A percentile compares a stretch with the other conserved stretches of the same genome.
phyloP scores from a whole-genome alignment of 64 coral and sea anemone species.

The Dendrophyllia cribrosa region DNA sequence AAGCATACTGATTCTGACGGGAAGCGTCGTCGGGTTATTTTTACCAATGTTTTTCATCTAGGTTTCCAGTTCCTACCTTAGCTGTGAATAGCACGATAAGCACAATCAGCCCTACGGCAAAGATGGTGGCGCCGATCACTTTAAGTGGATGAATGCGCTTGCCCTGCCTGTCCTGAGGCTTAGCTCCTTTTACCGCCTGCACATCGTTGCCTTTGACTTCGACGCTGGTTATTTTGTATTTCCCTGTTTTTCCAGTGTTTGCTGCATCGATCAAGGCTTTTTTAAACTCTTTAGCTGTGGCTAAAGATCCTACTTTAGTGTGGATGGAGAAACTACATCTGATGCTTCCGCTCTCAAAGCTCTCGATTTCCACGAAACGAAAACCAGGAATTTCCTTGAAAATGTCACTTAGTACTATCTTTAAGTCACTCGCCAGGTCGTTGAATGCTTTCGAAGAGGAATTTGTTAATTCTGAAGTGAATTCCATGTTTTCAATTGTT shows the following conservation, averaged over 20 bases:
- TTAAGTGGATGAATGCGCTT: background rate
- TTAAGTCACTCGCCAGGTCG: background rate
- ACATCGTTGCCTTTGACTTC: background rate
- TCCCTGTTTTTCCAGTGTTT: background rate
- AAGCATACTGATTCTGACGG: no score
- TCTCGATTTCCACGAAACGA: background rate
- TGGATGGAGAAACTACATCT: background rate
- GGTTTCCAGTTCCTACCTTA: background rate
- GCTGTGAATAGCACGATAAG: background rate
- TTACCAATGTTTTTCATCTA: no score
- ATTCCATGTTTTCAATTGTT: conserved; percentile 26
- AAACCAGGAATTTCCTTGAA: conserved; percentile 13
- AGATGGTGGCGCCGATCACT: background rate
- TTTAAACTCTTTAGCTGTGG: background rate
- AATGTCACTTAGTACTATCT: background rate
- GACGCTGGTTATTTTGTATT: background rate
- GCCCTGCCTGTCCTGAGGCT: background rate
- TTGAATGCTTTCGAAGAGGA: background rate
- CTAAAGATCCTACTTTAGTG: background rate
- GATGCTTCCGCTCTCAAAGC: conserved; percentile 14
- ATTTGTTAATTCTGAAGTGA: background rate
- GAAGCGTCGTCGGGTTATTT: no score
- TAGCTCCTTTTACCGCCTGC: background rate
- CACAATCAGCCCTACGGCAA: background rate
- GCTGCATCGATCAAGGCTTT: background rate